Percentiles rank a stretch among this genome's conserved stretches.
phyloP scores from a whole-genome alignment of 2,113 vertebrate species.

The Mormyrus lacerda region DNA sequence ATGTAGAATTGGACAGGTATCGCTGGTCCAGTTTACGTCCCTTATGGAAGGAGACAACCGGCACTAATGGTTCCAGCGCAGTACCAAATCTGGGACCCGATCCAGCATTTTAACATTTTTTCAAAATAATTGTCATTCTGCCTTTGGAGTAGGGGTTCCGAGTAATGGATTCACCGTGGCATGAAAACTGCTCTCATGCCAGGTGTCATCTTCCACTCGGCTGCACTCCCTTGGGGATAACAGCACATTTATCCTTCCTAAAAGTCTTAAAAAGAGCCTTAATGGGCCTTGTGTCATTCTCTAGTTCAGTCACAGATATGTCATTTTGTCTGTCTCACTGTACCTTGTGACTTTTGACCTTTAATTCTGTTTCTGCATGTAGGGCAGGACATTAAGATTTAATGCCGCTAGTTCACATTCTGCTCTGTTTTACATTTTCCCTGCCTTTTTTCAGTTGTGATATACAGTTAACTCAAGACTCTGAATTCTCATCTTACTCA shows the following conservation, averaged over 20 bases:
- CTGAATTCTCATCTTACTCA: neutral
- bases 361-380: constrained; percentile 31
- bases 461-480: neutral
- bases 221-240: neutral
- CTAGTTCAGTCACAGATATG: constrained; percentile 32
- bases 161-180: neutral
- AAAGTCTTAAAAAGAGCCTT: constrained; percentile 41
- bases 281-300: constrained; percentile 49
- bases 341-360: constrained; percentile 48
- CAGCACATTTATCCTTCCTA: constrained; percentile 39
- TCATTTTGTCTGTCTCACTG: constrained; percentile 44
- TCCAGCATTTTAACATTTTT: neutral
- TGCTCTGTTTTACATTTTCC: neutral
- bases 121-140: neutral
- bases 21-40: neutral
- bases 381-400: constrained; percentile 25
- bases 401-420: constrained; percentile 13
- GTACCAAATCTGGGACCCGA: neutral
- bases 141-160: neutral
- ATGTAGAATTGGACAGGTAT: neutral
- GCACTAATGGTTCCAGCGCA: neutral
- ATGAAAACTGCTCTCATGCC: constrained; percentile 10
- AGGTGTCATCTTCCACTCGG: neutral
- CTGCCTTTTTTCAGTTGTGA: constrained; percentile 22
- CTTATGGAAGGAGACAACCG: neutral